These are phyloP conservation scores for Catharus bicknelli DNA, from an alignment of 2,113 vertebrate species.

Conservation along the genomic window DNA sequence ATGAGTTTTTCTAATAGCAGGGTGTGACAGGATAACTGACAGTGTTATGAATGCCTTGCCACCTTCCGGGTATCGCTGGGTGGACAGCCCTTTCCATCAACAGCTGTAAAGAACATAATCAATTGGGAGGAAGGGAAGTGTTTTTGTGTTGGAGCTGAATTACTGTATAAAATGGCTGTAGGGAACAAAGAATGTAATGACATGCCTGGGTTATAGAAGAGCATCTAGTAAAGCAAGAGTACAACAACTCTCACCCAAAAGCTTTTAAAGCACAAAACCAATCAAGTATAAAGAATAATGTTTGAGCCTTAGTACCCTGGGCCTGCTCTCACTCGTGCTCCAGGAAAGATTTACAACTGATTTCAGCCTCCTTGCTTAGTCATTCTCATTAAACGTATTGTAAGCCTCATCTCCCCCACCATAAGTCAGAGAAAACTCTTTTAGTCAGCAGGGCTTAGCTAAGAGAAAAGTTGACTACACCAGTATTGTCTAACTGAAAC, in stretches of 20 bases:
- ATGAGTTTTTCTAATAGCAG: not conserved
- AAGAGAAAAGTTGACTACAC: not conserved
- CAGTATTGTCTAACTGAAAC: not conserved
- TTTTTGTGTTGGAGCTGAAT: not conserved
- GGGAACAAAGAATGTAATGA: not conserved
- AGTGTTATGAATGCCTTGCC: not conserved
- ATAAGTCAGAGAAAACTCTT: not conserved
- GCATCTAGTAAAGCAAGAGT: not conserved
- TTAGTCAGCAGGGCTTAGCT: not conserved
- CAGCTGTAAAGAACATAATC: not conserved
- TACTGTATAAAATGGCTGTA: not conserved
- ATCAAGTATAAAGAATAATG: conserved; percentile 35
- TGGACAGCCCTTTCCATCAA: not conserved
- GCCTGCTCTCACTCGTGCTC: not conserved
- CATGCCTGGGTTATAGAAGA: conserved; percentile 6
- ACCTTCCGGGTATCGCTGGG: not conserved
- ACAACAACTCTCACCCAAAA: not conserved
- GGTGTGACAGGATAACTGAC: not conserved
- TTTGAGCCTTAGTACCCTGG: not conserved
- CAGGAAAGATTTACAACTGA: not conserved
- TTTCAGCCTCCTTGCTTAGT: not conserved
- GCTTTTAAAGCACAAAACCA: conserved; percentile 5
- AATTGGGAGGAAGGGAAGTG: not conserved
- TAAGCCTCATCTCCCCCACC: not conserved
- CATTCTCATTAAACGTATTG: not conserved